Evolutionary conservation across 2,113 vertebrate species (phyloP).

Genomic region (Gadus chalcogrammus): DNA sequence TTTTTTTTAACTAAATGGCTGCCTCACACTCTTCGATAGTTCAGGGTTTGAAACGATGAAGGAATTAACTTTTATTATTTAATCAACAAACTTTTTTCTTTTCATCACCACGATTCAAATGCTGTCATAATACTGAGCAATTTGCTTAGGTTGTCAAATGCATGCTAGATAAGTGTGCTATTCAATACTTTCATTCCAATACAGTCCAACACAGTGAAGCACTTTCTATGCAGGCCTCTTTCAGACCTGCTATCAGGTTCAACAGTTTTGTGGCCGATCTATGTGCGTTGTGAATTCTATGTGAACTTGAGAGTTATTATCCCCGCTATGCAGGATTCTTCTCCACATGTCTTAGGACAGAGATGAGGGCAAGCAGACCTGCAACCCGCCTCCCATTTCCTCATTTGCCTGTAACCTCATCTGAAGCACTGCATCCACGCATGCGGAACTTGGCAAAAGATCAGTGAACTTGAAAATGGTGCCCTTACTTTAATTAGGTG

Average conservation of each 20-base stretch:
- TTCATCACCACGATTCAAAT: no score
- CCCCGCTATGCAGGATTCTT: slow-evolving; percentile 37
- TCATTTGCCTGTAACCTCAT: slow-evolving; percentile 48
- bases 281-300: slow-evolving; percentile 28
- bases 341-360: slow-evolving; percentile 42
- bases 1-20: no score
- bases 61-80: no score
- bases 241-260: slow-evolving; percentile 16
- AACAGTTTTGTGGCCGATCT: slow-evolving; percentile 24
- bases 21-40: no score
- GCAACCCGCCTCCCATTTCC: slow-evolving; percentile 16
- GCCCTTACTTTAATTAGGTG: slow-evolving; percentile 55
- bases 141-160: not conserved
- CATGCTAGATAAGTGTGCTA: slow-evolving; percentile 8
- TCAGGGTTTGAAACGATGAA: no score
- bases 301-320: slow-evolving; percentile 32
- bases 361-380: slow-evolving; percentile 29
- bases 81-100: no score
- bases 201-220: slow-evolving; percentile 17
- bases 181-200: slow-evolving; percentile 17
- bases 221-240: slow-evolving; percentile 22
- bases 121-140: not conserved
- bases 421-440: slow-evolving; percentile 47
- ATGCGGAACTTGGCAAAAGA: slow-evolving; percentile 48
- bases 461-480: slow-evolving; percentile 40